Percentiles rank a stretch among this genome's conserved stretches.
phyloP scores from a whole-genome alignment of 2,888 invertebrate species.

The Synanthedon andrenaeformis region DNA sequence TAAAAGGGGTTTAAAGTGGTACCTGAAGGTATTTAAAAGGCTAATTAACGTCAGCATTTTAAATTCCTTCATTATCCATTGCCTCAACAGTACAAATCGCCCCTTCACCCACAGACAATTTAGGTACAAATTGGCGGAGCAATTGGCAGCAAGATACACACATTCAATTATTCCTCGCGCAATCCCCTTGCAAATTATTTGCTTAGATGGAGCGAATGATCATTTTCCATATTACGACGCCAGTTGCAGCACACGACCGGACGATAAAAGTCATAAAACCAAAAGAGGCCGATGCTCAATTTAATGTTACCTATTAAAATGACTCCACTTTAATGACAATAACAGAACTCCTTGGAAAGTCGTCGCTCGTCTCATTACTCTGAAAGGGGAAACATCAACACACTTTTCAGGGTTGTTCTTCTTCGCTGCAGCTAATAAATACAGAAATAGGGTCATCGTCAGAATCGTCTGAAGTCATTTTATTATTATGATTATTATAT shows the following conservation, averaged over 20 bases:
- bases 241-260: too few relatives aligned
- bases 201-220: too few relatives aligned
- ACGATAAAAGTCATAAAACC: conserved; percentile 3
- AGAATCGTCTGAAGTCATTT: too few relatives aligned
- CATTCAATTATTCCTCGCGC: neutral
- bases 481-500: too few relatives aligned
- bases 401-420: conserved; percentile 9
- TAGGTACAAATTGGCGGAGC: conserved; percentile 1
- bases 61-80: conserved; percentile 4
- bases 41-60: conserved; percentile 9
- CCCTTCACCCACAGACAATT: neutral
- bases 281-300: conserved; percentile 4
- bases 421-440: conserved; percentile 10
- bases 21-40: conserved; percentile 11
- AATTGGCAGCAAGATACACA: conserved; percentile 1
- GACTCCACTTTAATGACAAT: conserved; percentile 3
- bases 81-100: neutral
- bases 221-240: too few relatives aligned
- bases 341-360: conserved; percentile 1
- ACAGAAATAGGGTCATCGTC: too few relatives aligned
- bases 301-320: conserved; percentile 2
- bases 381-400: conserved; percentile 7
- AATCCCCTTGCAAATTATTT: neutral
- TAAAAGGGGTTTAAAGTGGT: conserved; percentile 11
- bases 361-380: conserved; percentile 5